Base-by-base conservation (phyloP, 1,140 invertebrate species). In the Plodia interpunctella region DNA sequence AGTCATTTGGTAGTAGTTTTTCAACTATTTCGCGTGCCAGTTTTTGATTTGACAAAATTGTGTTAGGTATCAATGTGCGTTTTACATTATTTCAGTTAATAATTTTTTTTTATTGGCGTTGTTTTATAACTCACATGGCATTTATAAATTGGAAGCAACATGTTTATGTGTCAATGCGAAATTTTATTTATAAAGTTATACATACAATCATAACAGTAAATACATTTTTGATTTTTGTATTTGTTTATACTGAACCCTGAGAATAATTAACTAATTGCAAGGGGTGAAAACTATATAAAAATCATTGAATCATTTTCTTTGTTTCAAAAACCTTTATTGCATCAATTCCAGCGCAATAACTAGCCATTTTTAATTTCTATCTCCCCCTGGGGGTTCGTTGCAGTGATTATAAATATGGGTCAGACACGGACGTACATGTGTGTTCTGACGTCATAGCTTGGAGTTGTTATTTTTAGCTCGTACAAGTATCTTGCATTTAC, bases 131-230 rank as follows among this genome's bases (percentile, higher is more conserved):
- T n/a, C 20, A n/a, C 13, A 53, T 53, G 51, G 25, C 51, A 25
- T 20, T 53, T 25, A 25, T 53, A 53, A n/a, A 53, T 53, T 53
- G 51, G 51, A 53, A 53, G 21, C 51, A 53, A 53, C 25, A 53
- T 53, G 19, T 53, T 53, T 53, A 13, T 9, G 51, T 53, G 21
- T 21, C 11, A 53, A 21, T 53, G 17, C 51, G 21, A 21, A 25
- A 53, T 53, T 53, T 53, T 53, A 53, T 53, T 53, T 53, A 20
- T 53, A n/a, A 18, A 10, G 13, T 2, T n/a, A 53, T 25, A 53
- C 28, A 53, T 6, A 13, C 21, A 25, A 8, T 25, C 51, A 25
- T 21, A 20, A 25, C 9, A 25, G 17, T 53, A n/a, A 53, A 25
- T n/a, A 25, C 18, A 13, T 21, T 10, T 51, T 51, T 8, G 18